phyloP scores from a whole-genome alignment of 1,140 invertebrate species.

The Ectropis grisescens region DNA sequence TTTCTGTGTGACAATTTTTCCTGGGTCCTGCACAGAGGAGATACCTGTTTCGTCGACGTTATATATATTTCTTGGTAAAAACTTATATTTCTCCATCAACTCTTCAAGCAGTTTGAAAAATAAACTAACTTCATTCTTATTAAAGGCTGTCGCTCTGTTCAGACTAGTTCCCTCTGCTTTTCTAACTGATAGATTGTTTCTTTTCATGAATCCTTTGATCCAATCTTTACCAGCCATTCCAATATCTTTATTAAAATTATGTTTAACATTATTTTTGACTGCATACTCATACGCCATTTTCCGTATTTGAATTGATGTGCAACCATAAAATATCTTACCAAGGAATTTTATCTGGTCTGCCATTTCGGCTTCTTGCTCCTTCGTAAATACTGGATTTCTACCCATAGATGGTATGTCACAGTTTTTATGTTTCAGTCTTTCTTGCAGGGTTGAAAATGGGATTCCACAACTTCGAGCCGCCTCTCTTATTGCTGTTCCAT shows the following conservation, averaged over 20 bases:
- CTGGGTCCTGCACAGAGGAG: constrained; percentile 53
- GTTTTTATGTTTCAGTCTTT: no score
- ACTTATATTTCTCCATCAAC: constrained; percentile 18
- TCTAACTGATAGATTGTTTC: constrained; percentile 12
- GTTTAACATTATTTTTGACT: neutral
- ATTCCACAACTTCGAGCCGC: no score
- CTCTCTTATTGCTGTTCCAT: no score
- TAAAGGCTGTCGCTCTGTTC: constrained; percentile 21
- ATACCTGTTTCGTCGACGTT: constrained; percentile 57
- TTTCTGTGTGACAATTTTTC: constrained; percentile 34
- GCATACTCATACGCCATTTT: neutral
- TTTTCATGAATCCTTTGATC: constrained; percentile 1
- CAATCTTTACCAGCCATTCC: constrained; percentile 1
- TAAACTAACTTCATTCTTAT: constrained; percentile 14
- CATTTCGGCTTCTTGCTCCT: constrained; percentile 7
- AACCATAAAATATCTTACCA: constrained; percentile 9
- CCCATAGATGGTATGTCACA: no score
- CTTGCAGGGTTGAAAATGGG: no score
- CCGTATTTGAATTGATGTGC: constrained; percentile 4
- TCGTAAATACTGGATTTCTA: constrained; percentile 8
- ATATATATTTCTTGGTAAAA: constrained; percentile 26
- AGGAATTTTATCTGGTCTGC: constrained; percentile 8
- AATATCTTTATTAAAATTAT: neutral
- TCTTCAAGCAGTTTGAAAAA: constrained; percentile 21
- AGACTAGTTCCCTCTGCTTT: constrained; percentile 23